Base-by-base conservation (phyloP, 2,797 vertebrate genomes). In the Gymnocypris eckloni region DNA sequence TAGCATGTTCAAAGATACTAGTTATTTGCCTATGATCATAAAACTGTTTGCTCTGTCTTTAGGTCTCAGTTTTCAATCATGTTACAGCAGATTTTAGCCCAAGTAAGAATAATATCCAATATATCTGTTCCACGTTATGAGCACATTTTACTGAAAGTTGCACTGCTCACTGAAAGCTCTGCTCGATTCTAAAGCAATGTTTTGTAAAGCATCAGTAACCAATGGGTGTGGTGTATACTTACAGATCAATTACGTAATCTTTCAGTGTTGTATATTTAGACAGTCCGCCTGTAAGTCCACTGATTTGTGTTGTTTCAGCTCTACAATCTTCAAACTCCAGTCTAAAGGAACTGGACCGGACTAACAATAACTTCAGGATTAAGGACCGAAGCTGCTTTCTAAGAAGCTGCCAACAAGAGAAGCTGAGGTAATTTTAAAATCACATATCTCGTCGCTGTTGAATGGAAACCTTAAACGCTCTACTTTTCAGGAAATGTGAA, bases 351-450 rank as follows among this genome's bases (percentile, higher is more conserved):
- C 15, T 11, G 7, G 16, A 80, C 9, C 25, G 2, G 4, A 59
- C 6, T 13, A 59, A 6, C 39, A 25, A 64, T n/a, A 28, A 11
- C 16, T 20, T 33, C 4, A 13, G 59, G n/a, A 80, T 80, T 80
- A 61, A 50, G 61, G 79, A 50, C 41, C 52, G 59, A 81, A 81
- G 25, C 28, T 33, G 28, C 2, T 33, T 33, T 33, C 28, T 33
- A 33, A 33, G 28, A 33, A 33, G 28, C 54, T 66, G 15, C n/a
- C 16, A 48, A n/a, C 79, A 4, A 6, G 43, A 69, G 43, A 66
- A 81, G 37, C 28, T n/a, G 16, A 81, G 43, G 79, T 75, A 77
- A 54, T 77, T 56, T 22, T 37, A 12, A 76, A 76, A 76, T 54
- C 18, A 15, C 33, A 56, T 22, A 25, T 61, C n/a, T 61, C 25